Percentiles rank a stretch among this genome's conserved stretches.
These are phyloP conservation scores for Helicorthomorpha holstii DNA, from an alignment of 1,140 invertebrate genomes.

Conservation along the genomic window DNA sequence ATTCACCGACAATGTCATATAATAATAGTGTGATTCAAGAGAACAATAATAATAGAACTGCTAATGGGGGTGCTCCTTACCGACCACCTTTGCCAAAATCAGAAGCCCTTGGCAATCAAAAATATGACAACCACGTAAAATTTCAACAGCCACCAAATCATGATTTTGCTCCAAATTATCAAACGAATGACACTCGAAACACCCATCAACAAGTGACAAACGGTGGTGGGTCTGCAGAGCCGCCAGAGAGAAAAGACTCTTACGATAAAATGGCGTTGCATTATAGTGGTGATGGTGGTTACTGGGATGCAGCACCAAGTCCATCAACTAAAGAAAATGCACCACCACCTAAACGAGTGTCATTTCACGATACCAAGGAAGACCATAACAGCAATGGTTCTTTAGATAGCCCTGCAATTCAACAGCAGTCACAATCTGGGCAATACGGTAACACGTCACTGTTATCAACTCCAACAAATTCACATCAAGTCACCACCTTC, in stretches of 20 bases:
- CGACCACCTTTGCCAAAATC: too few relatives aligned
- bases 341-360: slow-evolving; percentile 18
- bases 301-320: slow-evolving; percentile 4
- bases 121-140: too few relatives aligned
- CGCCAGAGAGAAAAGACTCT: slow-evolving; percentile 11
- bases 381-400: slow-evolving; percentile 45
- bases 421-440: slow-evolving; percentile 41
- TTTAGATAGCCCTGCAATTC: slow-evolving; percentile 43
- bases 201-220: neutral
- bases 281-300: neutral
- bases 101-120: too few relatives aligned
- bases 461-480: slow-evolving; percentile 13
- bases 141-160: too few relatives aligned
- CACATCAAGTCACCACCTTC: slow-evolving; percentile 11
- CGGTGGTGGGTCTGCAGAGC: neutral
- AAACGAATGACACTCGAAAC: neutral
- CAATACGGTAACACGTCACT: slow-evolving; percentile 31
- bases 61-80: too few relatives aligned
- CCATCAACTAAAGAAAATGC: slow-evolving; percentile 3
- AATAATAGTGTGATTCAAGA: too few relatives aligned
- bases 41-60: too few relatives aligned
- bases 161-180: neutral
- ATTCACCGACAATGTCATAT: too few relatives aligned
- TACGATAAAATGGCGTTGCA: slow-evolving; percentile 11
- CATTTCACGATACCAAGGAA: slow-evolving; percentile 16